Evolutionary conservation across 1,140 invertebrate species (phyloP), one percentile per base, ranked within the genome.

Genomic region (Drosophila funebris): DNA sequence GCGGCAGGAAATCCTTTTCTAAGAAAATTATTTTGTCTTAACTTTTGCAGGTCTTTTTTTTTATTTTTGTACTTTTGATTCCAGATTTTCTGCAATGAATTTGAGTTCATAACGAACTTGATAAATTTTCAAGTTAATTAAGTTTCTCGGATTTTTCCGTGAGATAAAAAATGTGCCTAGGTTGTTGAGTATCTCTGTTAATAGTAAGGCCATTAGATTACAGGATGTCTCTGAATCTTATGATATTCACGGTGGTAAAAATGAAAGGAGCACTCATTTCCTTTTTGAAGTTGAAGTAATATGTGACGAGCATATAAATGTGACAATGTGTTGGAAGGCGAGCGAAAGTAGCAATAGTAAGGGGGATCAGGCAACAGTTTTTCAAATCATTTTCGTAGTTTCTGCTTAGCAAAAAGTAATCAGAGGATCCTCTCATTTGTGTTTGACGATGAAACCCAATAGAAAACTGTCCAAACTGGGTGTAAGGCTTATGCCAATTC

Each of bases 91-190:
- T 41, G 63, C 84, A 90, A 90, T 90, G 75, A 89, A 89, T 89
- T 90, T 90, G 72, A 48, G 63, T 72, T 67, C 72, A 67, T 74
- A 85, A 82, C 66, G 67, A 73, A 82, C 84, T 90, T 83, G 62
- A 79, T 82, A 85, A 80, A 90, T 90, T 85, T 77, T 77, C 75
- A 82, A 90, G 71, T 87, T 90, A 90, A 91, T 90, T 90, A 90
- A 76, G 68, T 79, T 78, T 57, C 52, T 22, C 46, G n/a, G 60
- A 62, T 83, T 63, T 20, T 36, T 13, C 46, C 14, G 22, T 27
- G 1, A 67, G 73, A 79, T 83, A 41, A 57, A 33, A 22, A 77
- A 20, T 18, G 39, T 9, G 16, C 8, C 6, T 13, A 4, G 16
- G 4, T 33, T 33, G 6, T n/a, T n/a, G n/a, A n/a, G n/a, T n/a